Evolutionary conservation across 2,113 vertebrate genomes (phyloP), one percentile per base, ranked within the genome.

Genomic region (Nothobranchius kuhntae): DNA sequence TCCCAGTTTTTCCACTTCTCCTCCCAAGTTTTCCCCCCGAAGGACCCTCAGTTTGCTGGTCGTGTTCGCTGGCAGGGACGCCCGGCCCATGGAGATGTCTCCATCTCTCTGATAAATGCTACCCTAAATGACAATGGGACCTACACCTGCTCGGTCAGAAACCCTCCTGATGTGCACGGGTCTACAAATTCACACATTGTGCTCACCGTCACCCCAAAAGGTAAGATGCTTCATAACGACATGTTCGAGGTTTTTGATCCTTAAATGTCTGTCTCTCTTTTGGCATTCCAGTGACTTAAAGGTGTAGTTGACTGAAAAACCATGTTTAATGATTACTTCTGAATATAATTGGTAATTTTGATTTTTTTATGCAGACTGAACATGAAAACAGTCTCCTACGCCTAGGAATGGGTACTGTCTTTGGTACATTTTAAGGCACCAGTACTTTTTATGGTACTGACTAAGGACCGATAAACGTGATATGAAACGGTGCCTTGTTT

Each of bases 81-180:
- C 0, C 90, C 96, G 0, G 91, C 90, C 1, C 75, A 58, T 0
- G 94, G 94, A 0, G 96, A 96, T 0, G 95, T 93, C 0, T 95
- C 96, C 45, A 94, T 99, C 35, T 80, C 73, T 0, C 89, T 99
- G 68, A 67, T 86, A 53, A 96, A 88, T 47, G 91, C 93, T 0
- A 90, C 21, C 0, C 51, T 92, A 24, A 92, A 73, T 0, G 98
- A 98, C 79, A 98, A 98, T 0, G 98, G 98, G 45, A 98, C 98
- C 0, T 98, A 94, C 86, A 93, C 89, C 42, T 99, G 98, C 86
- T 84, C 92, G 0, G 96, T 99, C 74, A 94, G 93, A 82, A 99
- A 98, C 58, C 98, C 96, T 14, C 98, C 98, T 0, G 98, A 99
- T 0, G 93, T 97, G 56, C 94, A 96, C 42, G 96, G 96, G 11